A percentile compares a stretch with the other conserved stretches of the same genome.
Evolutionary conservation across 2,113 vertebrate genomes (phyloP).

Genomic region (Lepus europaeus): DNA sequence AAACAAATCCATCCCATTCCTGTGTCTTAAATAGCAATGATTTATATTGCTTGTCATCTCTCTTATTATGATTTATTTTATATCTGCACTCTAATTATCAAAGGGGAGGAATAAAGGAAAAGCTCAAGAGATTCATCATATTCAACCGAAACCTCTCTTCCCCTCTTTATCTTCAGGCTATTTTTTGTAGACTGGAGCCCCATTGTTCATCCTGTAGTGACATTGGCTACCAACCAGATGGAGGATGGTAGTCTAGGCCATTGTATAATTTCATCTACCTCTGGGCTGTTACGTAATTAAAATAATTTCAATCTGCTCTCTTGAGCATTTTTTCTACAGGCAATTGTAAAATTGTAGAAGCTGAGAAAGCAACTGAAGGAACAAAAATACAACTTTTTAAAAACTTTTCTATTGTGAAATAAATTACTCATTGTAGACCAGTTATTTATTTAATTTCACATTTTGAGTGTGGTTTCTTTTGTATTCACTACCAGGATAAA

Average conservation of each 20-base stretch:
- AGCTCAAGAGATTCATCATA: constrained; percentile 72
- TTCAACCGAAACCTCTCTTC: constrained; percentile 26
- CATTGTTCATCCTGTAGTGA: constrained; percentile 54
- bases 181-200: constrained; percentile 69
- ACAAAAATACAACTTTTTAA: constrained; percentile 75
- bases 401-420: constrained; percentile 68
- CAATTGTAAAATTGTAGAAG: constrained; percentile 70
- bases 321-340: constrained; percentile 66
- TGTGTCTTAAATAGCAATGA: constrained; percentile 70
- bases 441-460: constrained; percentile 66
- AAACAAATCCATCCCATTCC: constrained; percentile 48
- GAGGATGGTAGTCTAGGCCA: constrained; percentile 39
- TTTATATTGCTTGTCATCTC: constrained; percentile 71
- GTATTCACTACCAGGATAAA: constrained; percentile 34
- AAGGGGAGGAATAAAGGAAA: constrained; percentile 75
- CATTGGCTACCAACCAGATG: constrained; percentile 56
- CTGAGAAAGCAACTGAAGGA: constrained; percentile 67
- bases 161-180: constrained; percentile 67
- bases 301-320: constrained; percentile 69
- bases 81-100: constrained; percentile 75
- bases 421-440: constrained; percentile 60
- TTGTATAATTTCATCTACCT: constrained; percentile 67
- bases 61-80: constrained; percentile 74
- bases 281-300: constrained; percentile 65
- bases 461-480: constrained; percentile 73